Evolutionary conservation across 2,797 vertebrate species (phyloP).

Genomic region (Gymnothorax reevesii): DNA sequence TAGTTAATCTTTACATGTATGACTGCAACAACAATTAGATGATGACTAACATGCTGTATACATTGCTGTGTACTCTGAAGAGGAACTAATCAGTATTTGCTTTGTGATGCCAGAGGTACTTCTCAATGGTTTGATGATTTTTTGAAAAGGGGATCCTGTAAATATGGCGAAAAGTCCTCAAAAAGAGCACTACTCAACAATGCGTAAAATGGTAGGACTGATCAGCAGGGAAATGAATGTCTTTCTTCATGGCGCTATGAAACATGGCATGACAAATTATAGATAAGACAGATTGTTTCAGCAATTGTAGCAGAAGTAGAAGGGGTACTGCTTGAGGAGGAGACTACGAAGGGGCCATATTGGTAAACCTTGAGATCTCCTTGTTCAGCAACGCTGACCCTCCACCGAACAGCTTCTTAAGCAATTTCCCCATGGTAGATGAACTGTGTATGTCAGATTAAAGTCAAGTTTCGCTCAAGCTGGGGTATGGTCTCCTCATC

Average conservation of each 20-base stretch:
- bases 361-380: neutral
- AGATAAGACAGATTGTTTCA: neutral
- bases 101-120: neutral
- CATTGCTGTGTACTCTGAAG: neutral
- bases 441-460: too few species aligned
- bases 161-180: neutral
- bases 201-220: neutral
- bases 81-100: neutral
- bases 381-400: neutral
- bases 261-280: neutral
- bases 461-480: too few species aligned
- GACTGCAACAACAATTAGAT: constrained; percentile 1
- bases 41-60: neutral
- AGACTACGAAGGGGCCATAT: neutral
- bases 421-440: too few species aligned
- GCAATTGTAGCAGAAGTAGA: neutral
- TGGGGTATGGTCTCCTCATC: too few species aligned
- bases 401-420: too few species aligned
- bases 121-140: neutral
- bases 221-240: neutral
- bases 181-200: neutral
- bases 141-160: neutral
- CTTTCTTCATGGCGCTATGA: neutral
- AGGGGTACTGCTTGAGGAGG: neutral
- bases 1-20: neutral